Base-by-base conservation (phyloP, 2,113 vertebrate genomes). In the Tachycineta bicolor region DNA sequence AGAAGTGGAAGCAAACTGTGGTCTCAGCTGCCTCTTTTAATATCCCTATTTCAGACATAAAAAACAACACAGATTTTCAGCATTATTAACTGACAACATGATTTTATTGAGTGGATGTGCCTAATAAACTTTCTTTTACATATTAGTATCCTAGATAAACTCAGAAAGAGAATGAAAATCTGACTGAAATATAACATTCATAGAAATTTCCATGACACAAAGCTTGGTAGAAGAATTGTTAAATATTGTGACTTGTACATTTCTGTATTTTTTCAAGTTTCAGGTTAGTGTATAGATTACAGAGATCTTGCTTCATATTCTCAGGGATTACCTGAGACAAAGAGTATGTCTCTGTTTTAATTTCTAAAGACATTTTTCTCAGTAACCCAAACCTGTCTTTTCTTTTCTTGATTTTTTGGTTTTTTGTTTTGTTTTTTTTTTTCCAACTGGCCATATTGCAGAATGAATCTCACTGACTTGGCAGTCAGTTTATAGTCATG, bases 261-360 rank as follows among this genome's bases (percentile, higher is more conserved):
- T 95, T 93, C 50, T 63, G 50, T 84, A 82, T 91, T 93, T 96
- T 95, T 94, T 78, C 20, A 47, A 89, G 68, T 93, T 94, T 91
- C 46, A 68, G 19, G 33, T 47, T 93, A 53, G 58, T 59, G n/a
- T 83, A 90, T 74, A 97, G 92, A 77, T 33, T 56, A 37, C 41
- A 82, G 41, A 89, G 33, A 86, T 95, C 52, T 89, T 64, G 31
- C 49, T 92, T 84, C 64, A 78, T 83, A 73, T 74, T 91, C 79
- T 64, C 68, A 63, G 71, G 12, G 60, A 92, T 58, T 92, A 53
- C 73, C 76, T 85, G 46, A 87, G 64, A 91, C 60, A 93, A 96
- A 96, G 88, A 56, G 5, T 69, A 28, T 37, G 33, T 80, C 19
- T 68, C 23, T 68, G 44, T 47, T 93, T 52, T 87, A 63, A 46